These are phyloP conservation scores for Epinotia bilunana DNA, from an alignment of 2,888 invertebrate genomes.

Conservation along the genomic window DNA sequence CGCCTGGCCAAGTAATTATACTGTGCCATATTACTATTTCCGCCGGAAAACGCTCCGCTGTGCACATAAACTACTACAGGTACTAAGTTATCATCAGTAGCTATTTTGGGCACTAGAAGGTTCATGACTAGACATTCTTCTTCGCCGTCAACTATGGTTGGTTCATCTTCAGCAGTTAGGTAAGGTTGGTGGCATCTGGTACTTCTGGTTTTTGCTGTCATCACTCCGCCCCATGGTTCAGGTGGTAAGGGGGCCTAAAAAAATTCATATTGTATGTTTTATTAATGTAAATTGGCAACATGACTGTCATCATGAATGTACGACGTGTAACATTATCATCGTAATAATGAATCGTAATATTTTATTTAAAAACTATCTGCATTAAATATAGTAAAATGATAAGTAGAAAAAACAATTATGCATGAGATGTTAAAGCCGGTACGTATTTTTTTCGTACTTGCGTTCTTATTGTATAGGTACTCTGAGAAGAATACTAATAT, in stretches of 20 bases:
- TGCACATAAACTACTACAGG: slow-evolving; percentile 76
- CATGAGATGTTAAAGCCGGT: not conserved
- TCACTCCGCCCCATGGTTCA: slow-evolving; percentile 62
- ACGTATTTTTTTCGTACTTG: not conserved
- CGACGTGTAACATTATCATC: not conserved
- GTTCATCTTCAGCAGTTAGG: slow-evolving; percentile 60
- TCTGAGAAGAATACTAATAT: no score
- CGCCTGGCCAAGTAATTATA: slow-evolving; percentile 87
- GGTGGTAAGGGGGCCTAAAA: slow-evolving; percentile 71
- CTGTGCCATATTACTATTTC: slow-evolving; percentile 72
- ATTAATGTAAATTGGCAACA: not conserved
- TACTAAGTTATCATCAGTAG: slow-evolving; percentile 63
- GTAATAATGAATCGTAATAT: not conserved
- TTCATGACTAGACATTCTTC: slow-evolving; percentile 72
- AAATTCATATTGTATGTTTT: slow-evolving; percentile 47
- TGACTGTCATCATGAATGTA: not conserved
- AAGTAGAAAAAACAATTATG: not conserved
- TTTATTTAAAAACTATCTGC: not conserved
- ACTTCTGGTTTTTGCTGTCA: slow-evolving; percentile 57
- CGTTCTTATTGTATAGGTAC: no score
- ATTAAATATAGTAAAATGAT: not conserved
- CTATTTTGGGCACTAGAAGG: slow-evolving; percentile 66
- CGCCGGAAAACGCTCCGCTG: slow-evolving; percentile 74
- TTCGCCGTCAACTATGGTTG: slow-evolving; percentile 62
- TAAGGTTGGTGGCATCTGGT: slow-evolving; percentile 69